Percentiles rank a stretch among this genome's conserved stretches.
Evolutionary conservation across 2,113 vertebrate species (phyloP).

Genomic region (Alaudala cheleensis): DNA sequence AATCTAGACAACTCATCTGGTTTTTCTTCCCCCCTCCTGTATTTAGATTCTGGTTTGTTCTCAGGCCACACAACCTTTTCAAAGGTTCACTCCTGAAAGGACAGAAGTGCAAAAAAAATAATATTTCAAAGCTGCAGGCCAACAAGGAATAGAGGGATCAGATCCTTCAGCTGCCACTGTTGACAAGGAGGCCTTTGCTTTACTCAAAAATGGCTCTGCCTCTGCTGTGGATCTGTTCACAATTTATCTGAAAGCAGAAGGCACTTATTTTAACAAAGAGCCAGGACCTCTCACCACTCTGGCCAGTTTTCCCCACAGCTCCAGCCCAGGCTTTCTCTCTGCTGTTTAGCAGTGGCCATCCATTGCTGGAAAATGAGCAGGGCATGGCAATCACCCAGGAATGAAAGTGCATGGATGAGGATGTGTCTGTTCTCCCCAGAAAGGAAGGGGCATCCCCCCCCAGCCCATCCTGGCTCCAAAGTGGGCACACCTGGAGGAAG

Average conservation of each 20-base stretch:
- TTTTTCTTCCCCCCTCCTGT: background rate
- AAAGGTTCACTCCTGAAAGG: slow-evolving; percentile 8
- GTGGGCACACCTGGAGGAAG: background rate
- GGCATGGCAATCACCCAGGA: background rate
- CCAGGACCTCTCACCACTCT: background rate
- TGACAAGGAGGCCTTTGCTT: background rate
- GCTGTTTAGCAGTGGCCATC: background rate
- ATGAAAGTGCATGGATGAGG: background rate
- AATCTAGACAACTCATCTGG: background rate
- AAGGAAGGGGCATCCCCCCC: background rate
- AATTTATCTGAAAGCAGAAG: background rate
- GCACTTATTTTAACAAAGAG: background rate
- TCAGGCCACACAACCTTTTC: background rate
- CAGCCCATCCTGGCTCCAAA: background rate
- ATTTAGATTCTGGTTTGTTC: slow-evolving; percentile 18
- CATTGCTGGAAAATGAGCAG: background rate
- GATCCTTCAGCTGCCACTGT: background rate
- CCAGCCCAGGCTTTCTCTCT: background rate
- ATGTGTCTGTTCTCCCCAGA: background rate
- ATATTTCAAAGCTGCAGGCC: background rate
- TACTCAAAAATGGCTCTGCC: background rate
- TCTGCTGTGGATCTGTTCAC: background rate
- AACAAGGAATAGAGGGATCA: background rate
- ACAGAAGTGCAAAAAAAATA: background rate
- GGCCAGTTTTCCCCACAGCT: background rate